Conservation (phyloP, 2,888 invertebrate species). For the Agonopterix arenella region DNA sequence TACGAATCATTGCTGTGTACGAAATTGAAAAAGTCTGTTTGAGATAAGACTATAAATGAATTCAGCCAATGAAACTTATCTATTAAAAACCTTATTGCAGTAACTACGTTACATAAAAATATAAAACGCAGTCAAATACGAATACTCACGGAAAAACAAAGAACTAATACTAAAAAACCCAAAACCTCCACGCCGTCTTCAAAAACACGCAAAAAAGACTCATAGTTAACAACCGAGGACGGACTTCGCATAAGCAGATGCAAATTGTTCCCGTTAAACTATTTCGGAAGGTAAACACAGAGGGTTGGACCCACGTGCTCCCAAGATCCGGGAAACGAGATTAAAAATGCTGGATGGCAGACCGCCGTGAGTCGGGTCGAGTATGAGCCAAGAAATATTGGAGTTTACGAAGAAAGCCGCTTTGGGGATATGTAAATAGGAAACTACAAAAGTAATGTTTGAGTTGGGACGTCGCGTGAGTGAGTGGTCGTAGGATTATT, state of each 20-base stretch:
- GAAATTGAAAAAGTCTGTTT: no score
- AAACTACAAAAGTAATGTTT: conserved; percentile 71
- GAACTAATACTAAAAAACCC: background rate
- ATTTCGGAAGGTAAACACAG: conserved; percentile 75
- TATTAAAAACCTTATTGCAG: no score
- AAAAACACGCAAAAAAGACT: conserved; percentile 36
- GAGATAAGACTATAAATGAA: no score
- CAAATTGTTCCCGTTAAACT: conserved; percentile 76
- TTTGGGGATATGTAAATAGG: conserved; percentile 73
- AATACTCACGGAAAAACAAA: background rate
- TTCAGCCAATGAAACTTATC: no score
- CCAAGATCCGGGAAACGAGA: conserved; percentile 68
- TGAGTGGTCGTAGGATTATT: conserved; percentile 59
- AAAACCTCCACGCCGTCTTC: conserved; percentile 17
- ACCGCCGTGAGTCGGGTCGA: conserved; percentile 56
- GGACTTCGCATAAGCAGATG: conserved; percentile 72
- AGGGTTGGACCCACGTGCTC: conserved; percentile 62
- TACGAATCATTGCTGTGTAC: no score
- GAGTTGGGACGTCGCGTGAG: conserved; percentile 57
- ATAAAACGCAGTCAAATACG: conserved; percentile 11
- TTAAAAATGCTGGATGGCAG: conserved; percentile 73
- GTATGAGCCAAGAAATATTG: conserved; percentile 60
- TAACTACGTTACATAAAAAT: conserved; percentile 8
- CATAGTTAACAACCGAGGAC: conserved; percentile 70
- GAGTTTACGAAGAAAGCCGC: conserved; percentile 70